A percentile compares a stretch with the other conserved stretches of the same genome.
These are phyloP conservation scores for Shinisaurus crocodilurus DNA, from an alignment of 2,113 vertebrate species.

Conservation along the genomic window DNA sequence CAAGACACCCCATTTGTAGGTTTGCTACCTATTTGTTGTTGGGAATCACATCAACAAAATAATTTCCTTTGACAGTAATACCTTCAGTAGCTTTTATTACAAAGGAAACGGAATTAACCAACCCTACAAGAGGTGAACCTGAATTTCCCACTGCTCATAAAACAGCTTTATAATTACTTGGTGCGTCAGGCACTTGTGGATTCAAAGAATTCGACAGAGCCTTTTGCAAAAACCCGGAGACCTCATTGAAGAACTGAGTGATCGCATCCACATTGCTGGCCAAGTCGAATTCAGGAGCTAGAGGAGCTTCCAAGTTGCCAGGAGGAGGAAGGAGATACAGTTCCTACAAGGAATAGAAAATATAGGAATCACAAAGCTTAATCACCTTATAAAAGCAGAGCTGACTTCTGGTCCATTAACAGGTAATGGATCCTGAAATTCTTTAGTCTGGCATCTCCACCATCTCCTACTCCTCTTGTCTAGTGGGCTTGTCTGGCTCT, in stretches of 20 bases:
- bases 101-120: neutral
- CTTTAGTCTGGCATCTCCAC: neutral
- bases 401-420: neutral
- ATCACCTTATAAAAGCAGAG: no score
- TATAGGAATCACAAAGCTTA: neutral
- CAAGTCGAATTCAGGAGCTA: constrained; percentile 66
- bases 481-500: no score
- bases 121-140: neutral
- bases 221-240: constrained; percentile 81
- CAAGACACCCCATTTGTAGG: neutral
- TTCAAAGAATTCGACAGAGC: constrained; percentile 67
- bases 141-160: neutral
- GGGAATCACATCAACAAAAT: neutral
- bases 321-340: constrained; percentile 74
- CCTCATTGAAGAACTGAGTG: constrained; percentile 72
- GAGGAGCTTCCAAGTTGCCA: constrained; percentile 50
- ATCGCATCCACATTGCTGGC: constrained; percentile 67
- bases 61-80: neutral
- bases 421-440: neutral
- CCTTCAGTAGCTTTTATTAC: neutral
- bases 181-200: fast-evolving
- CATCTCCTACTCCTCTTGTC: no score
- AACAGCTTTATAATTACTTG: constrained; percentile 71
- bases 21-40: neutral
- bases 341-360: constrained; percentile 59